These are phyloP conservation scores for Paracyclopina nana DNA, from an alignment of 1,140 invertebrate species.

Conservation along the genomic window DNA sequence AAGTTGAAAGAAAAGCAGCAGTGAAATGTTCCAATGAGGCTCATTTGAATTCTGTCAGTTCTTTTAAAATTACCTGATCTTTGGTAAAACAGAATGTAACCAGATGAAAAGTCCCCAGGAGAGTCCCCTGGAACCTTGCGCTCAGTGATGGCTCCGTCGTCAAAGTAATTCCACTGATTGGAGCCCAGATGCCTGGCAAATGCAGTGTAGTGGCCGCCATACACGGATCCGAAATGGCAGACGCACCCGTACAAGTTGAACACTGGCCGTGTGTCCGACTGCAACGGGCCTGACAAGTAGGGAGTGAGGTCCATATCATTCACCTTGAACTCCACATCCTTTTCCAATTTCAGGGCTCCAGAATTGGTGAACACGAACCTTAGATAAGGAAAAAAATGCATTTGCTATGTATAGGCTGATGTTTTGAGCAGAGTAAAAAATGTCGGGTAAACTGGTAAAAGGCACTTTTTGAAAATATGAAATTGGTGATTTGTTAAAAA, in stretches of 20 bases:
- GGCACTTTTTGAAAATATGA: too few species aligned
- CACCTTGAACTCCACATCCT: constrained; percentile 41
- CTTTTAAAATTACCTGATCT: constrained; percentile 36
- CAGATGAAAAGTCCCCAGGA: constrained; percentile 35
- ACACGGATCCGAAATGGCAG: constrained; percentile 45
- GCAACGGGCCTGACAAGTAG: constrained; percentile 26
- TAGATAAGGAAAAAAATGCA: constrained; percentile 21
- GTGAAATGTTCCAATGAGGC: too few species aligned
- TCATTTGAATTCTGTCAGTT: too few species aligned
- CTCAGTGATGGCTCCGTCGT: constrained; percentile 38
- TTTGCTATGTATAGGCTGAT: background rate
- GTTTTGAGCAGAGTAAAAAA: too few species aligned
- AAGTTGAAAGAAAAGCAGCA: too few species aligned
- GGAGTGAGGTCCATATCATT: constrained; percentile 32
- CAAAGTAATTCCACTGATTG: constrained; percentile 42
- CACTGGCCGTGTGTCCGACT: constrained; percentile 20
- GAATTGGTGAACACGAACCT: constrained; percentile 45
- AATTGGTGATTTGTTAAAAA: too few species aligned
- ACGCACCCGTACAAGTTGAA: constrained; percentile 47
- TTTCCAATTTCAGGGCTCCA: constrained; percentile 38
- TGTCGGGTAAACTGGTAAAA: too few species aligned
- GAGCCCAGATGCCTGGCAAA: constrained; percentile 40
- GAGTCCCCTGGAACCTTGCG: constrained; percentile 35
- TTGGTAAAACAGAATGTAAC: constrained; percentile 46
- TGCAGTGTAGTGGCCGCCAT: constrained; percentile 44